phyloP scores from a whole-genome alignment of 2,113 vertebrate species.

The Callorhinus ursinus region DNA sequence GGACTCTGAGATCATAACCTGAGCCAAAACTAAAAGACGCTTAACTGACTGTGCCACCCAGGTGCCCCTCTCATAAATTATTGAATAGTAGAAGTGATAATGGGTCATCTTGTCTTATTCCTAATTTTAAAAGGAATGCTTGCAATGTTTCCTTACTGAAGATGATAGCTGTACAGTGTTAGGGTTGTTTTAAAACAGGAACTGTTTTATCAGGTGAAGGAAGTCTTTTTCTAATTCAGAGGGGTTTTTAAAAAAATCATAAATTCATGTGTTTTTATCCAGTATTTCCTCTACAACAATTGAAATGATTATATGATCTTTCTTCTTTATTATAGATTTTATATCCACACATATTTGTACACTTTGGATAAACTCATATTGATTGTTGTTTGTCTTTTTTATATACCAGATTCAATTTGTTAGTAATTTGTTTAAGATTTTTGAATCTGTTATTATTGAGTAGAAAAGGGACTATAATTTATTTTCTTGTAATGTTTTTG shows the following conservation, averaged over 20 bases:
- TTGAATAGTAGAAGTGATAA: neutral
- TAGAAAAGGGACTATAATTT: neutral
- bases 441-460: neutral
- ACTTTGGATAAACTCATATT: neutral
- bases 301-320: neutral
- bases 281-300: neutral
- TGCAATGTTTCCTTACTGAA: neutral
- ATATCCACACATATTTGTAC: neutral
- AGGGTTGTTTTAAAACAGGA: neutral
- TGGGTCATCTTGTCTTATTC: neutral
- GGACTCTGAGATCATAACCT: neutral
- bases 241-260: neutral
- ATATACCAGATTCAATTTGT: neutral
- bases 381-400: neutral
- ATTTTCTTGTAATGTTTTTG: constrained; percentile 25
- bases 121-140: neutral
- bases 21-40: neutral
- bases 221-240: constrained; percentile 9
- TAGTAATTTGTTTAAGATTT: constrained; percentile 27
- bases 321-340: neutral
- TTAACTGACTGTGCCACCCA: neutral
- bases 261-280: constrained; percentile 22
- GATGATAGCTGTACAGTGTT: neutral
- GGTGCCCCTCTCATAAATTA: neutral
- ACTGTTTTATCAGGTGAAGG: neutral